Conservation (phyloP, 2,888 invertebrate species). For the Lutraria lutraria region DNA sequence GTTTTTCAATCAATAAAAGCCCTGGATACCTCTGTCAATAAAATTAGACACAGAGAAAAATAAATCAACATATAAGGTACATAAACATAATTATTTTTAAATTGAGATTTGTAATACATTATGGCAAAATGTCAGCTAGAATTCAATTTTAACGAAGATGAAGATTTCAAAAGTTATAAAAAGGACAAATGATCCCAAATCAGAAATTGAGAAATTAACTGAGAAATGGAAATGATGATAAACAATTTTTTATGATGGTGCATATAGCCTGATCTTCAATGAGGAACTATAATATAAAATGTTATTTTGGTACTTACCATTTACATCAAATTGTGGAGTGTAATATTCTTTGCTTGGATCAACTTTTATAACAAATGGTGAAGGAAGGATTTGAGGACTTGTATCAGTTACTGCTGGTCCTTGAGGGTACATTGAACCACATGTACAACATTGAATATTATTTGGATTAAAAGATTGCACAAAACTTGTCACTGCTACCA, state of each 20-base stretch:
- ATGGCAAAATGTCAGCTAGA: no score
- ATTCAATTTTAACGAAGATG: no score
- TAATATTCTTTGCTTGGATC: slow-evolving; percentile 22
- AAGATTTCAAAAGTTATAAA: no score
- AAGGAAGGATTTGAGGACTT: slow-evolving; percentile 77
- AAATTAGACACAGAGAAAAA: background rate
- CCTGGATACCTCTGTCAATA: background rate
- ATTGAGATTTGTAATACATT: no score
- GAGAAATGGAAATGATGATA: no score
- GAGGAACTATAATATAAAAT: no score
- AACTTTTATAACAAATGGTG: slow-evolving; percentile 78
- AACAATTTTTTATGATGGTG: no score
- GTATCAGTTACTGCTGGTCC: slow-evolving; percentile 30
- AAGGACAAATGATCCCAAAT: no score
- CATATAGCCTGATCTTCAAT: no score
- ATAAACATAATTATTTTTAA: no score
- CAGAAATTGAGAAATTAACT: no score
- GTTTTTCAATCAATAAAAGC: background rate
- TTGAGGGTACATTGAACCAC: slow-evolving; percentile 68
- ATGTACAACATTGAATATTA: slow-evolving; percentile 73
- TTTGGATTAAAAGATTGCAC: slow-evolving; percentile 56
- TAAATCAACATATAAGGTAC: background rate
- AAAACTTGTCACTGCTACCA: slow-evolving; percentile 27
- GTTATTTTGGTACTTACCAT: slow-evolving; percentile 55
- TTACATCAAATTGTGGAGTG: slow-evolving; percentile 50